Base-by-base conservation (phyloP, 2,797 vertebrate genomes). In the Acrossocheilus fasciatus region DNA sequence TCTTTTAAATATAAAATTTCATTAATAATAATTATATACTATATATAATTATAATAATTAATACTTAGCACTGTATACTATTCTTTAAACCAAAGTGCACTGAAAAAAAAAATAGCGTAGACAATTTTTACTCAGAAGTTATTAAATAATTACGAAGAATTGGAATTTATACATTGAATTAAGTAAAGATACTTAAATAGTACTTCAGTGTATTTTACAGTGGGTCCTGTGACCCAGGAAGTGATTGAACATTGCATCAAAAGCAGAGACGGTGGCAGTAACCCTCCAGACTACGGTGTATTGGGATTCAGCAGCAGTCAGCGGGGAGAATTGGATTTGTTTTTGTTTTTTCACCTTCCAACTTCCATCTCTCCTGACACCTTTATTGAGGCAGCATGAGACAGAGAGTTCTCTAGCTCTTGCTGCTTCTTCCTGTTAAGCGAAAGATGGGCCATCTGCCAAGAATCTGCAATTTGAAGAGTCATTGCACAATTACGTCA, bases 281-380 rank as follows among this genome's bases (percentile, higher is more conserved):
- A 84, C 23, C 47, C 73, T 64, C n/a, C 23, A 77, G 30, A 30
- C 20, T 50, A 47, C 18, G 64, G 74, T 64, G 45, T 84, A 5
- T 39, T 70, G 54, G 75, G 41, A 81, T 59, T 80, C 50, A 69
- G 74, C 59, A 15, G 39, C 68, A 54, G 64, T 45, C 87, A 43
- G 43, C 41, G 14, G 54, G 84, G 70, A 72, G 73, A 81, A 78
- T 34, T 64, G 76, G 50, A 54, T 90, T 82, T 84, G 87, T 90
- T 82, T 86, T 88, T 82, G 64, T 88, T 88, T 85, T 88, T 76
- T 88, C 39, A n/a, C 59, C 72, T 45, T 36, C 26, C 39, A 26
- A 81, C 59, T 82, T 84, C 30, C 30, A 39, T 84, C 57, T 74
- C 81, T 78, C 85, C 83, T 57, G 41, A 82, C 70, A 80, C 87